Conservation (phyloP, 2,797 vertebrate species). For the Emys orbicularis region DNA sequence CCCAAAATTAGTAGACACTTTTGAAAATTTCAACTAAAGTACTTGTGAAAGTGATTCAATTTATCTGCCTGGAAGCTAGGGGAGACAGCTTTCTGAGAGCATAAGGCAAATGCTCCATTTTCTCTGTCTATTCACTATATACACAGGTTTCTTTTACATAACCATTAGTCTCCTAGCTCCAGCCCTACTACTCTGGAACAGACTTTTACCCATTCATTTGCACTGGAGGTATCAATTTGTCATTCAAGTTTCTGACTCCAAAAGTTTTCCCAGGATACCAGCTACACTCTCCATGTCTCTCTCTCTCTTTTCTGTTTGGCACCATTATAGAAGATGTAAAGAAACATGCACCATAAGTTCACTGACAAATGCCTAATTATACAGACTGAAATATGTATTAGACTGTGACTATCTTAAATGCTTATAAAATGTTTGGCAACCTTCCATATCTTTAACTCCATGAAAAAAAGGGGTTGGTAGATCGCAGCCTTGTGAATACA, state of each 20-base stretch:
- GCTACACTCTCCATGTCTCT: neutral
- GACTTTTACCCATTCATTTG: slow-evolving; percentile 21
- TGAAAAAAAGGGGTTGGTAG: neutral
- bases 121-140: neutral
- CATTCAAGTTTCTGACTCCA: slow-evolving; percentile 5
- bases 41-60: neutral
- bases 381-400: rapidly evolving
- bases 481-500: neutral
- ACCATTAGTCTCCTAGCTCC: neutral
- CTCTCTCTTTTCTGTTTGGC: neutral
- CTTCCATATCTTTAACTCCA: neutral
- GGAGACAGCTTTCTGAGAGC: slow-evolving; percentile 14
- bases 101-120: slow-evolving; percentile 18
- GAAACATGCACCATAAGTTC: rapidly evolving
- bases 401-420: neutral
- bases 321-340: neutral
- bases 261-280: slow-evolving; percentile 12
- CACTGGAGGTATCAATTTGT: rapidly evolving
- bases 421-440: neutral
- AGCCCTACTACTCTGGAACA: neutral
- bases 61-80: neutral
- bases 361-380: neutral
- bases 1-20: neutral
- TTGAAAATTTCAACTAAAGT: neutral
- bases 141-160: slow-evolving; percentile 25